These are phyloP conservation scores for Fopius arisanus DNA, from an alignment of 1,140 invertebrate genomes.

Conservation along the genomic window DNA sequence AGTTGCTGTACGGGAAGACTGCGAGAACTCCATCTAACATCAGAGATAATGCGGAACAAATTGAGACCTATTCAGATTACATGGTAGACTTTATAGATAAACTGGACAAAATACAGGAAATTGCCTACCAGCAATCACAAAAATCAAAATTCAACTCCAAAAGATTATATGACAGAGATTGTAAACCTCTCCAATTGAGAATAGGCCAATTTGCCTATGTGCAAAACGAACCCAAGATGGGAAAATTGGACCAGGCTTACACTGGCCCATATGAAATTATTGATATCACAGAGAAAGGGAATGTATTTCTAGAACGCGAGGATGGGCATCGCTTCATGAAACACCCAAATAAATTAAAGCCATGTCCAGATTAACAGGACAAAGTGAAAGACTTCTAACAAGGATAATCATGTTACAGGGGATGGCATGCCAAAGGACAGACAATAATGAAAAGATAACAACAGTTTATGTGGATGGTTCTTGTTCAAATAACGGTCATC, in stretches of 20 bases:
- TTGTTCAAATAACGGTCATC: background rate
- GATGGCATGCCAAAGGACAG: background rate
- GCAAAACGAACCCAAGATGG: too few species aligned
- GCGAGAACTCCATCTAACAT: slow-evolving; percentile 27
- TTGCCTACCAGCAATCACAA: background rate
- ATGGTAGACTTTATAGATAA: background rate
- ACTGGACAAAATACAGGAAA: background rate
- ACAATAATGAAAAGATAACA: background rate
- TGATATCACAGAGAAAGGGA: slow-evolving; percentile 12
- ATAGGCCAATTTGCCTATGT: background rate
- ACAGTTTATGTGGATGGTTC: background rate
- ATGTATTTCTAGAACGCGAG: slow-evolving; percentile 9
- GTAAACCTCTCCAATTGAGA: background rate
- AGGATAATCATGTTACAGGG: background rate
- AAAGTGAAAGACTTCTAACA: background rate
- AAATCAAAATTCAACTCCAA: background rate
- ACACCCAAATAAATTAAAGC: background rate
- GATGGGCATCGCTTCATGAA: slow-evolving; percentile 18
- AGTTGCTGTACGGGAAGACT: slow-evolving; percentile 40
- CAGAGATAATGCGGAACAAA: background rate
- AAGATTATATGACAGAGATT: background rate
- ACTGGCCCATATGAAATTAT: slow-evolving; percentile 10
- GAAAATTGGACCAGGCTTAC: too few species aligned
- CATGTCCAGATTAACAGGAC: background rate
- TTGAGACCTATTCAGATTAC: background rate